These are phyloP conservation scores for Adelognathus sp. DNA, from an alignment of 2,888 invertebrate species.

Conservation along the genomic window DNA sequence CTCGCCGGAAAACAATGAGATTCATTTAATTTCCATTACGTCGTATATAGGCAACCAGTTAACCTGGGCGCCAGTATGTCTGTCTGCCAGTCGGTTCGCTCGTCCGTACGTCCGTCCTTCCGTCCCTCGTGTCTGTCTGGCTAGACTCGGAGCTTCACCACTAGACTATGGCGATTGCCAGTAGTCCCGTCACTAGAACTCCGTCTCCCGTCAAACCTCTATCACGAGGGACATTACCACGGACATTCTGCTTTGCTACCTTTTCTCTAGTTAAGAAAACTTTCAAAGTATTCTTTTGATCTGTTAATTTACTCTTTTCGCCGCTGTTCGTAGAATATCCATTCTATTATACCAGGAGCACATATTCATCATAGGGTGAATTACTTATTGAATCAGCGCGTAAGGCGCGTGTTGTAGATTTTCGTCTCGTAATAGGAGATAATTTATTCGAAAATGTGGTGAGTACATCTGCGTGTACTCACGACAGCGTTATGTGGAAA, in stretches of 20 bases:
- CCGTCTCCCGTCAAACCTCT: not conserved
- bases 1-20: slow-evolving; percentile 32
- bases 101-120: slow-evolving; percentile 7
- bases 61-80: not conserved
- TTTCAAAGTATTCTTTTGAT: not conserved
- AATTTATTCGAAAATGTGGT: too few species aligned
- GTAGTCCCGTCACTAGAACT: slow-evolving; percentile 2
- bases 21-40: slow-evolving; percentile 48
- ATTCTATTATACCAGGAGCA: too few species aligned
- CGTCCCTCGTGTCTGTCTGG: slow-evolving; percentile 28
- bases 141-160: slow-evolving; percentile 32
- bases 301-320: not conserved
- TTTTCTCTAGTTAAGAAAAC: not conserved
- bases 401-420: too few species aligned
- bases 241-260: not conserved
- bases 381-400: too few species aligned
- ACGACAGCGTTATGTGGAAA: too few species aligned
- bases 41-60: not conserved
- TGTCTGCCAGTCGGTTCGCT: slow-evolving; percentile 23
- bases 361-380: too few species aligned
- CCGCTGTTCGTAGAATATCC: too few species aligned
- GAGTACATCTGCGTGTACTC: too few species aligned
- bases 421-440: too few species aligned
- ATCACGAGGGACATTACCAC: slow-evolving; percentile 4
- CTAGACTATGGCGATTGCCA: slow-evolving; percentile 18